Percentiles rank a stretch among this genome's conserved stretches.
phyloP scores from a whole-genome alignment of 2,113 vertebrate species.

The Salvelinus sp. region DNA sequence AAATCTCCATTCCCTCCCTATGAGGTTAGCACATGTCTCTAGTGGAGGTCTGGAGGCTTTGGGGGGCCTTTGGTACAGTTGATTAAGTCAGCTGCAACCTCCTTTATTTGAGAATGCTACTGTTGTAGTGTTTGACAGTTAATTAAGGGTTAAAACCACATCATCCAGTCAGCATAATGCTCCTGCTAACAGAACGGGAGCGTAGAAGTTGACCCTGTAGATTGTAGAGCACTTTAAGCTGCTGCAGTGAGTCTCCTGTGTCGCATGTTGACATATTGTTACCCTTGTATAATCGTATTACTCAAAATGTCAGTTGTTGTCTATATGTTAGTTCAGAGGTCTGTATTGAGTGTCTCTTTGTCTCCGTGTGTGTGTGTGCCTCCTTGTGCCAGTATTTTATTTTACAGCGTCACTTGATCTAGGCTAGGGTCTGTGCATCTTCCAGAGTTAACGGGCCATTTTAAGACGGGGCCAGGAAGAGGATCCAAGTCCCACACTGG shows the following conservation, averaged over 20 bases:
- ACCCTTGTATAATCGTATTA: no score
- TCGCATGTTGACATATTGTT: background rate
- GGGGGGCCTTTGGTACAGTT: slow-evolving; percentile 38
- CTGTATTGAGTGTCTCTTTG: background rate
- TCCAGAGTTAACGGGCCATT: slow-evolving; percentile 54
- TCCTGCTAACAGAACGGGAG: no score
- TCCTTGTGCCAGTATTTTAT: slow-evolving; percentile 32
- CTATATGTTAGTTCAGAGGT: background rate
- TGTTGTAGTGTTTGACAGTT: background rate
- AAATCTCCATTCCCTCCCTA: slow-evolving; percentile 17
- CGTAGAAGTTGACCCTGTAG: no score
- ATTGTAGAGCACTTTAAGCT: background rate
- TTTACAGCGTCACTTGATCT: slow-evolving; percentile 61
- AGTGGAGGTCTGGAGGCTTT: slow-evolving; percentile 28
- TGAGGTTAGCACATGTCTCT: slow-evolving; percentile 8
- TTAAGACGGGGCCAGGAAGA: no score
- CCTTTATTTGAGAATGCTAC: slow-evolving; percentile 1
- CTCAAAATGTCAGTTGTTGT: background rate
- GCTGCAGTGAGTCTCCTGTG: background rate
- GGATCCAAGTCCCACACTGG: no score
- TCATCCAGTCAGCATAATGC: background rate
- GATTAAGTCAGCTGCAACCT: no score
- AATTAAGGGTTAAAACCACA: background rate
- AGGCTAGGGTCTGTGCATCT: slow-evolving; percentile 43
- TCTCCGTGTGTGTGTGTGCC: background rate